Conservation (phyloP, 2,113 vertebrate species). For the Thermophis baileyi region DNA sequence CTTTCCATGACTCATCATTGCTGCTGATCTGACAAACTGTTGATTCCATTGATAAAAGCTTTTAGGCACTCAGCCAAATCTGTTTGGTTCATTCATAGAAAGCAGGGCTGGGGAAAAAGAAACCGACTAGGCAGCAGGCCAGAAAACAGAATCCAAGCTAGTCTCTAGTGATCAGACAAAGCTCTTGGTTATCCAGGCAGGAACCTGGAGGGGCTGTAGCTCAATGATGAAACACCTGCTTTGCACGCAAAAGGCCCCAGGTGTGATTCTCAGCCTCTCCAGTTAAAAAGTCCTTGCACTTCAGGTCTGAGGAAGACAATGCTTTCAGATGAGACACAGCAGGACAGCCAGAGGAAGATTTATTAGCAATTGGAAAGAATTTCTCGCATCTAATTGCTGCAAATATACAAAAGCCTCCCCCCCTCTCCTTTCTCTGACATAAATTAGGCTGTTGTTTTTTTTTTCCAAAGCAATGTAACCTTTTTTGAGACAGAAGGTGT, state of each 20-base stretch:
- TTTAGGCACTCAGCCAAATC: slow-evolving; percentile 48
- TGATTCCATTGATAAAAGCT: slow-evolving; percentile 65
- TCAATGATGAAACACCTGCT: not conserved
- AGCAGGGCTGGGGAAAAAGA: slow-evolving; percentile 21
- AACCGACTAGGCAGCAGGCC: slow-evolving; percentile 42
- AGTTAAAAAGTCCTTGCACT: not conserved
- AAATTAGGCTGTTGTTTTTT: not conserved
- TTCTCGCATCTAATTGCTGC: not conserved
- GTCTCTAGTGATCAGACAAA: slow-evolving; percentile 37
- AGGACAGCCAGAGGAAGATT: not conserved
- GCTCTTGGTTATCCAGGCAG: slow-evolving; percentile 47
- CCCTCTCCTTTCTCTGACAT: not conserved
- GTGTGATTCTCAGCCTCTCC: accelerated
- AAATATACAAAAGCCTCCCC: not conserved
- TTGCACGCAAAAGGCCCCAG: not conserved
- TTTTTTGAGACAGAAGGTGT: not conserved
- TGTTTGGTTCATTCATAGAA: slow-evolving; percentile 62
- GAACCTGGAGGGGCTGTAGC: slow-evolving; percentile 21
- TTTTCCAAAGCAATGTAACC: not conserved
- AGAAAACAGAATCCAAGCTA: slow-evolving; percentile 44
- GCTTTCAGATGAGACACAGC: not conserved
- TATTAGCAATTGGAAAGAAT: not conserved
- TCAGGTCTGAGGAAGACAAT: not conserved
- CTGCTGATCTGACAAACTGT: slow-evolving; percentile 38
- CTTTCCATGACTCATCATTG: slow-evolving; percentile 39